phyloP scores from a whole-genome alignment of 2,888 invertebrate genomes.

The Scaptomyza parva region DNA sequence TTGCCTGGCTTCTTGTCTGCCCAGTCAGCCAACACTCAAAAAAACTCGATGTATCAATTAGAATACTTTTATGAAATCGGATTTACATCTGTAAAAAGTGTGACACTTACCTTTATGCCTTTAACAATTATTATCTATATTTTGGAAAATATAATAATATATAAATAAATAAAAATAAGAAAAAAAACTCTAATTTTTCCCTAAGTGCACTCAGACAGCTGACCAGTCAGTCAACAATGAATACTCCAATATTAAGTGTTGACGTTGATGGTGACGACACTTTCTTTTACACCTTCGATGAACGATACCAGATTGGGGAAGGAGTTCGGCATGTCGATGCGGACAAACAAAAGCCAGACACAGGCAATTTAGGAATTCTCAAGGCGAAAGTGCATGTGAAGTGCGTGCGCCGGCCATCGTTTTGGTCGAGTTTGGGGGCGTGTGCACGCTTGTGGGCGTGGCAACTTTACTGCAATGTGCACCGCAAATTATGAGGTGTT shows the following conservation, averaged over 20 bases:
- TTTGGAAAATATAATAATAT: too few relatives aligned
- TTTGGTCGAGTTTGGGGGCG: slow-evolving; percentile 39
- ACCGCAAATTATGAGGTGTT: slow-evolving; percentile 79
- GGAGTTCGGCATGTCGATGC: slow-evolving; percentile 8
- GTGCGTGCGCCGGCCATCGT: slow-evolving; percentile 48
- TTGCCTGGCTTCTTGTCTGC: not conserved
- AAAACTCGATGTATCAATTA: not conserved
- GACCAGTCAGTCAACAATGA: not conserved
- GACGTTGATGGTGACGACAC: slow-evolving; percentile 68
- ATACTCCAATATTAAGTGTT: slow-evolving; percentile 47
- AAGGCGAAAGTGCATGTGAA: slow-evolving; percentile 70
- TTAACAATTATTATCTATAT: too few relatives aligned
- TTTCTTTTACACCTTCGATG: slow-evolving; percentile 66
- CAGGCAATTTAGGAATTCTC: slow-evolving; percentile 77
- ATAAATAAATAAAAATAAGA: too few relatives aligned
- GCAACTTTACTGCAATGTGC: slow-evolving; percentile 57
- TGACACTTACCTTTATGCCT: too few relatives aligned
- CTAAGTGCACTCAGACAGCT: not conserved
- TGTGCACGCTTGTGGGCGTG: slow-evolving; percentile 62
- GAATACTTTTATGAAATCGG: not conserved
- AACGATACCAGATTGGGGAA: not conserved
- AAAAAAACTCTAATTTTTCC: not conserved
- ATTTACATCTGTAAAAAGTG: too few relatives aligned
- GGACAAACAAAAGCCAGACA: slow-evolving; percentile 24
- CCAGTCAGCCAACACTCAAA: not conserved